Conservation (phyloP, 2,113 vertebrate genomes). For the Anser brachyrhynchus region DNA sequence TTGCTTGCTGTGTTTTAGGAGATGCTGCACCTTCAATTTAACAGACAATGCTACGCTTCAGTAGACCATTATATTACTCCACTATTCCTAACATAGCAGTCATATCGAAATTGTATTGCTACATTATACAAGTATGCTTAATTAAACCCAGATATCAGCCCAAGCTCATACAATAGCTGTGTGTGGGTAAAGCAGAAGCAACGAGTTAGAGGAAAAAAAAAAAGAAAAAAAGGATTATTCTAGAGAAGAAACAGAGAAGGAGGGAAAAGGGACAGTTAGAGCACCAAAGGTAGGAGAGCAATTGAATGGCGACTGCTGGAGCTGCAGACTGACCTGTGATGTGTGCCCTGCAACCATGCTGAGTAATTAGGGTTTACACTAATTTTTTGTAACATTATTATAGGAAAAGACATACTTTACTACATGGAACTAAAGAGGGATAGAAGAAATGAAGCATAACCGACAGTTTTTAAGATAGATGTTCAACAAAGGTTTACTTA, state of each 20-base stretch:
- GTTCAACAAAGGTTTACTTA: constrained; percentile 15
- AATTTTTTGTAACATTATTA: constrained; percentile 16
- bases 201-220: not conserved
- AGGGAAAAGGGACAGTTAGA: not conserved
- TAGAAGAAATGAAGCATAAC: not conserved
- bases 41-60: constrained; percentile 35
- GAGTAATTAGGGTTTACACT: not conserved
- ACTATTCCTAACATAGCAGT: constrained; percentile 5
- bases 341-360: not conserved
- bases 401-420: not conserved
- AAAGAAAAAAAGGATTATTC: not conserved
- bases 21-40: constrained; percentile 51
- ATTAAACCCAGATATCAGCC: constrained; percentile 48
- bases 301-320: not conserved
- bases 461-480: constrained; percentile 33
- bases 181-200: not conserved
- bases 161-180: not conserved
- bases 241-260: not conserved
- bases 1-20: constrained; percentile 30
- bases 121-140: constrained; percentile 13
- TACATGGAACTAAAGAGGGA: not conserved
- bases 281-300: not conserved
- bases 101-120: constrained; percentile 21
- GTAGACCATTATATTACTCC: constrained; percentile 51
- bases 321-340: not conserved